These are phyloP conservation scores for Cataglyphis rosenhaueri DNA, from an alignment of 2,888 invertebrate species.

Conservation along the genomic window DNA sequence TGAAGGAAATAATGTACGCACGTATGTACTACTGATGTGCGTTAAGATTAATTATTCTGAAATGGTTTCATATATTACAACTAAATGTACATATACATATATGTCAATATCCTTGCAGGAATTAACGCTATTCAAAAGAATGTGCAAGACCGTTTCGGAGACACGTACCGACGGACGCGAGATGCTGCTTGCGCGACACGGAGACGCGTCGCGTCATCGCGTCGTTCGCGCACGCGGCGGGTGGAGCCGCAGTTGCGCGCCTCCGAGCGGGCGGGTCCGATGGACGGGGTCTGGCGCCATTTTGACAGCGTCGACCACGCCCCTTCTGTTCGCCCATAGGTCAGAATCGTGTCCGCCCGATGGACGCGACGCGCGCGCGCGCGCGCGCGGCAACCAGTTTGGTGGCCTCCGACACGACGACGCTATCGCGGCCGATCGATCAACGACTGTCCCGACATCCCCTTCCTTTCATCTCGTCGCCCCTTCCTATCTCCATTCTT, in stretches of 20 bases:
- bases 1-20: too few relatives aligned
- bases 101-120: too few relatives aligned
- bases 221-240: slow-evolving; percentile 61
- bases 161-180: slow-evolving; percentile 9
- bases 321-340: slow-evolving; percentile 58
- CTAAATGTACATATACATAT: too few relatives aligned
- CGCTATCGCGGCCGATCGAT: slow-evolving; percentile 68
- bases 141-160: not conserved
- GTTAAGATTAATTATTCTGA: too few relatives aligned
- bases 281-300: slow-evolving; percentile 66
- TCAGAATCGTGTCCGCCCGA: slow-evolving; percentile 56
- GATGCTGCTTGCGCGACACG: not conserved
- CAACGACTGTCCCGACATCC: slow-evolving; percentile 47
- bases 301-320: slow-evolving; percentile 57
- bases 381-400: not conserved
- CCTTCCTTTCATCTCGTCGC: not conserved
- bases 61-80: too few relatives aligned
- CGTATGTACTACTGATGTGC: too few relatives aligned
- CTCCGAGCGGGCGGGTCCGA: slow-evolving; percentile 49
- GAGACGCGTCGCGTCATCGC: slow-evolving; percentile 10
- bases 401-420: not conserved
- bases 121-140: too few relatives aligned
- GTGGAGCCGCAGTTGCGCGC: slow-evolving; percentile 68
- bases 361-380: slow-evolving; percentile 53
- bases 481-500: not conserved